Evolutionary conservation across 1,140 invertebrate genomes (phyloP).

Genomic region (Diplogasteroides magnus): DNA sequence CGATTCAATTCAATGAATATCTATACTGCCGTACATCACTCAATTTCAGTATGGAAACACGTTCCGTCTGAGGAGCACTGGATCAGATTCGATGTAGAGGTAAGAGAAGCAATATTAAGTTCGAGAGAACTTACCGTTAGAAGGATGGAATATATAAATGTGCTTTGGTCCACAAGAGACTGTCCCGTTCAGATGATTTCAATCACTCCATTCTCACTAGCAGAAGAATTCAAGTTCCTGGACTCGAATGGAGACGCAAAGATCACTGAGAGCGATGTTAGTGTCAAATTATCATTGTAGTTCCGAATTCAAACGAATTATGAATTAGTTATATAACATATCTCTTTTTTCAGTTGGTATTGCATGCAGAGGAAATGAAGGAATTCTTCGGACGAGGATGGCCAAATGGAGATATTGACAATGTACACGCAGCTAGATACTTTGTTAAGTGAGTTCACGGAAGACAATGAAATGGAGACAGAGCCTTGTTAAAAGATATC

Average conservation of each 20-base stretch:
- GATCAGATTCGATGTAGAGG: slow-evolving; percentile 48
- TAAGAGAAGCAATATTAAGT: too few species aligned
- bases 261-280: slow-evolving; percentile 40
- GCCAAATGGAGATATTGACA: slow-evolving; percentile 53
- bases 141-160: too few species aligned
- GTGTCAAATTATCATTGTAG: slow-evolving; percentile 8
- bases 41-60: slow-evolving; percentile 46
- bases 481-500: not conserved
- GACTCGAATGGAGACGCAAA: slow-evolving; percentile 48
- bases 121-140: too few species aligned
- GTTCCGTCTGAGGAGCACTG: slow-evolving; percentile 54
- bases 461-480: not conserved
- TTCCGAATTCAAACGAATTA: too few species aligned
- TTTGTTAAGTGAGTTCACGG: slow-evolving; percentile 43
- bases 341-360: not conserved
- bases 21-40: too few species aligned
- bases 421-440: slow-evolving; percentile 46
- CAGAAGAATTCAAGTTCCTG: slow-evolving; percentile 47
- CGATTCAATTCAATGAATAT: too few species aligned
- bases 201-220: slow-evolving; percentile 43
- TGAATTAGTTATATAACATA: too few species aligned
- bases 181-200: slow-evolving; percentile 11
- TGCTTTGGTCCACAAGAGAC: too few species aligned
- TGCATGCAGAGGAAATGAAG: slow-evolving; percentile 40
- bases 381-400: slow-evolving; percentile 53